Evolutionary conservation across 1,140 invertebrate genomes (phyloP), one percentile per base, ranked within the genome.

Genomic region (Drosophila carrolli): DNA sequence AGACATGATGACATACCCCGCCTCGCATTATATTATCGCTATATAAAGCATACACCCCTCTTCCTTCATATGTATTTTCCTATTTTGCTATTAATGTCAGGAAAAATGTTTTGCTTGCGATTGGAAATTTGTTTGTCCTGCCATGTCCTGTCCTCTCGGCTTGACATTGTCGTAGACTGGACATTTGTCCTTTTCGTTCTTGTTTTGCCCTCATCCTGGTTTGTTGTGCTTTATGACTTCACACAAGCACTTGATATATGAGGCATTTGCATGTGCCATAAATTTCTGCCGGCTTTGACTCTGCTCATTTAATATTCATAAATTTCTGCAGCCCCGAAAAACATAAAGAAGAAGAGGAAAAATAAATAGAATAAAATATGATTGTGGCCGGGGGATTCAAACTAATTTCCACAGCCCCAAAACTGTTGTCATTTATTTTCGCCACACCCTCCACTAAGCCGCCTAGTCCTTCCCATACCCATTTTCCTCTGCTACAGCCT

Each of bases 221-320:
- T 48, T 8, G 67, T 32, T 48, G 61, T 81, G 55, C 67, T 85
- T 85, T 85, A 84, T 85, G 68, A 81, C 82, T 78, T 78, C 82
- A 75, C 82, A 72, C 66, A 70, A 67, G 59, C 71, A 74, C 53
- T 88, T 88, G 83, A 88, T 88, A 88, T 89, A 88, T 88, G 83
- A 77, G 83, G 80, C 83, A 79, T 88, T 88, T 89, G 83, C 83
- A 88, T 88, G 84, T 89, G 75, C 83, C 77, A 88, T 88, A 88
- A 88, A 83, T 88, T 86, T 66, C 68, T 61, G 65, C 74, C 71
- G 53, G 53, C 54, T 58, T 60, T 54, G 43, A 41, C 71, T 56
- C 29, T n/a, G 37, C 83, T 88, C 83, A 88, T 88, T 89, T 88
- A 86, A 89, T 86, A 88, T 86, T 86, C 82, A 86, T 86, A 86